Base-by-base conservation (phyloP, 2,888 invertebrate species). In the Tortrix viridana region DNA sequence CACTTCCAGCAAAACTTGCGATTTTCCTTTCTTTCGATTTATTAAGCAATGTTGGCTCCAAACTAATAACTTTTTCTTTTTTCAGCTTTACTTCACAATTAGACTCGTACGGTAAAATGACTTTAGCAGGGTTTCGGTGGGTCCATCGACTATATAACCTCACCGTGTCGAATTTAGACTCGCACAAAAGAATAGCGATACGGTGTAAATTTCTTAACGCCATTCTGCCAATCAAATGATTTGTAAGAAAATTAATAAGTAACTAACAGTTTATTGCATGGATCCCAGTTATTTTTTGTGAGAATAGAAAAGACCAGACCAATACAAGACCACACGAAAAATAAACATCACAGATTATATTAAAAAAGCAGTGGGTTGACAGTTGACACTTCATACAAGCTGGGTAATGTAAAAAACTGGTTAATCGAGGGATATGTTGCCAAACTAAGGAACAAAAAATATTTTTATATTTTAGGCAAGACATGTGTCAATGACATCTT, bases 41-140 rank as follows among this genome's bases (percentile, higher is more conserved):
- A 19, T 71, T 75, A 12, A 79, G 43, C 18, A 72, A 63, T 46
- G 73, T 65, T 32, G 83, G 69, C 56, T 80, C 77, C 65, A 92
- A 76, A 64, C 82, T 79, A 43, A 92, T 91, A 1, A 92, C 67
- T 64, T 84, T 86, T 71, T 93, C 92, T 68, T 85, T 81, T 74
- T 85, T 90, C 4, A 91, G 75, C 59, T 65, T 74, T 12, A 71
- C 70, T 67, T 85, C 79, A 2, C 77, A 67, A 38, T 77, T 76
- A 12, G 80, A 72, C 68, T 84, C 83, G 67, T 93, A 92, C 16
- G 94, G 92, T 56, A 94, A 83, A 32, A 92, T 71, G 46, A 94
- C 91, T 72, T 88, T 91, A 23, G 81, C 79, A 20, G 94, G 94
- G 61, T 75, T 84, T 60, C 95, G 92, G 71, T 92, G 92, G 65